These are phyloP conservation scores for Cyprinodon tularosa DNA, from an alignment of 2,113 vertebrate genomes.

Conservation along the genomic window DNA sequence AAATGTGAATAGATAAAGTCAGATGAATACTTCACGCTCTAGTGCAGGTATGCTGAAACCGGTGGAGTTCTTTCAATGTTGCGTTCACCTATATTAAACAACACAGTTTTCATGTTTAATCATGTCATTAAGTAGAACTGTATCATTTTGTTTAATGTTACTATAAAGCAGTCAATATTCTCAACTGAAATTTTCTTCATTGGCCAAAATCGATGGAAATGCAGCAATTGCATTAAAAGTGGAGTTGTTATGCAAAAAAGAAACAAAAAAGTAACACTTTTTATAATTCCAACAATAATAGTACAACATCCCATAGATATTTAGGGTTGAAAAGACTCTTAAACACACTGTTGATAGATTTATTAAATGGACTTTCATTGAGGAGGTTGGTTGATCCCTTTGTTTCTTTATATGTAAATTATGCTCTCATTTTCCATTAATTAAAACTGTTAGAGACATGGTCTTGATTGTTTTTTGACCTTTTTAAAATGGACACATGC, in stretches of 20 bases:
- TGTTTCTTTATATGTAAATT: not conserved
- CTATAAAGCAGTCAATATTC: not conserved
- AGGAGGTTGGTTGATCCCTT: not conserved
- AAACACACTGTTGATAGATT: not conserved
- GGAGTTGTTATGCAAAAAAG: not conserved
- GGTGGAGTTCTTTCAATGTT: not conserved
- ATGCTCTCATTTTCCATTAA: not conserved
- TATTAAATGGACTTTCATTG: not conserved
- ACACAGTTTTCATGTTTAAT: not conserved
- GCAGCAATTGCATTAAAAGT: not conserved
- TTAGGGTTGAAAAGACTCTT: not conserved
- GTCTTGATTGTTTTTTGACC: not conserved
- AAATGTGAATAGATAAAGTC: conserved; percentile 11
- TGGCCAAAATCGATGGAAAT: too few relatives aligned
- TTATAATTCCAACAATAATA: too few relatives aligned
- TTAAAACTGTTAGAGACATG: not conserved
- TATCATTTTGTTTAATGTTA: not conserved
- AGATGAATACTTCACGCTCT: not conserved
- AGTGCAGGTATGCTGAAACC: not conserved
- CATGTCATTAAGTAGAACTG: not conserved
- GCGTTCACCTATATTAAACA: not conserved
- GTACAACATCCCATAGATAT: too few relatives aligned
- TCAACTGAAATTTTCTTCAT: not conserved
- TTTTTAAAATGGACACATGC: not conserved
- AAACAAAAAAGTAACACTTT: not conserved